Conservation (phyloP, 2,113 vertebrate genomes). For the Gnathochromis pfefferi region DNA sequence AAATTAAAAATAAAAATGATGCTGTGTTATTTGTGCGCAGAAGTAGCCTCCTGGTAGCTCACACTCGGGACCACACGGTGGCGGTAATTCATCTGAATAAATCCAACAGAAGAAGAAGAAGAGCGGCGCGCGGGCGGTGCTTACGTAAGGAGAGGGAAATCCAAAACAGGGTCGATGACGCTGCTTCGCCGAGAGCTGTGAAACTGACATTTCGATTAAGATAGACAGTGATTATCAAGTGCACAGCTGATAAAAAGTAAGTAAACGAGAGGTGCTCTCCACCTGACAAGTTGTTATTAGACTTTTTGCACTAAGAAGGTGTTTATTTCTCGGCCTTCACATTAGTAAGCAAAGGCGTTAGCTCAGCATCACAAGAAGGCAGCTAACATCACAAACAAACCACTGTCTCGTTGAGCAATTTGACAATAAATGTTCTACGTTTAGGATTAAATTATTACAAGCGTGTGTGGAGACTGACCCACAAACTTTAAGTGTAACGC, state of each 20-base stretch:
- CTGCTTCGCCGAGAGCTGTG: background rate
- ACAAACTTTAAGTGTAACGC: fast-evolving
- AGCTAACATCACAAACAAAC: background rate
- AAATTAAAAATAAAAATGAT: background rate
- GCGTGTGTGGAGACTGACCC: background rate
- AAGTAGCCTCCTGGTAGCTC: background rate
- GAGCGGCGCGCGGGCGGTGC: background rate
- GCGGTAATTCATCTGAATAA: background rate
- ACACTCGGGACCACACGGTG: background rate
- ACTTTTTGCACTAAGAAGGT: fast-evolving
- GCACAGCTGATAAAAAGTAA: background rate
- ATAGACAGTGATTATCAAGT: background rate
- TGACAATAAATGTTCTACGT: background rate
- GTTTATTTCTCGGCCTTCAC: background rate
- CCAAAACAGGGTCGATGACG: background rate
- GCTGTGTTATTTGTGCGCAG: background rate
- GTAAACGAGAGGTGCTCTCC: fast-evolving
- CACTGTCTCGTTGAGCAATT: background rate
- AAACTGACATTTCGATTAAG: background rate
- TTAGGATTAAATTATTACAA: background rate
- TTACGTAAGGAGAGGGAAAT: slow-evolving; percentile 28
- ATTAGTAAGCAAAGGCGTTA: background rate
- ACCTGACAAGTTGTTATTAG: background rate
- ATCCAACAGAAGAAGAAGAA: background rate
- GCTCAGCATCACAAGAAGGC: background rate